A percentile compares a stretch with the other conserved stretches of the same genome.
phyloP scores from a whole-genome alignment of 2,797 vertebrate genomes.

The Sebastes ruberrimus region DNA sequence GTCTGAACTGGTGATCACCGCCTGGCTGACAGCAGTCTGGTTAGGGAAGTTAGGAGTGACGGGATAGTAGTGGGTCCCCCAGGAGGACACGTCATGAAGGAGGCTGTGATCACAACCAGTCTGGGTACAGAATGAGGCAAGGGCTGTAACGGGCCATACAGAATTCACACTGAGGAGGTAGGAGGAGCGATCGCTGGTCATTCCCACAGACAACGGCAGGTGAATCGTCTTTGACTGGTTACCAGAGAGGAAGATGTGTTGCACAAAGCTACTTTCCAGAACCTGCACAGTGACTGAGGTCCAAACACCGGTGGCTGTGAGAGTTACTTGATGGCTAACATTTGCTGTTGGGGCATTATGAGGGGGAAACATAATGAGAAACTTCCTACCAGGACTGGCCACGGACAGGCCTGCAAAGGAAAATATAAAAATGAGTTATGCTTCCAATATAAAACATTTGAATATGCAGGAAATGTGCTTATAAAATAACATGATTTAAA shows the following conservation, averaged over 20 bases:
- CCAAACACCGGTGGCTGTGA: conserved; percentile 24
- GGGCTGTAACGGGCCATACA: conserved; percentile 1
- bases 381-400: conserved; percentile 19
- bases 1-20: conserved; percentile 49
- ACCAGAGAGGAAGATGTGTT: conserved; percentile 17
- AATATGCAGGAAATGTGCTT: not conserved
- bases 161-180: conserved; percentile 26
- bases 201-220: conserved; percentile 2
- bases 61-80: conserved; percentile 38
- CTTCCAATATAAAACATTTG: not conserved
- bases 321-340: conserved; percentile 12
- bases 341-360: conserved; percentile 35
- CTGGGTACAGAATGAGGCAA: conserved; percentile 28
- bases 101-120: conserved; percentile 43
- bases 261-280: conserved; percentile 23
- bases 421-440: conserved; percentile 7
- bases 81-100: conserved; percentile 42
- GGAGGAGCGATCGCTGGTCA: conserved; percentile 12
- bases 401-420: conserved; percentile 21
- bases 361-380: conserved; percentile 45
- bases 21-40: conserved; percentile 33
- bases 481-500: not conserved
- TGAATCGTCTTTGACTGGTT: conserved; percentile 19
- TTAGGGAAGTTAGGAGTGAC: conserved; percentile 30
- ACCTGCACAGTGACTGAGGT: conserved; percentile 34